Percentiles rank a stretch among this genome's conserved stretches.
Evolutionary conservation across 2,888 invertebrate species (phyloP).

Genomic region (Orthosia cruda): DNA sequence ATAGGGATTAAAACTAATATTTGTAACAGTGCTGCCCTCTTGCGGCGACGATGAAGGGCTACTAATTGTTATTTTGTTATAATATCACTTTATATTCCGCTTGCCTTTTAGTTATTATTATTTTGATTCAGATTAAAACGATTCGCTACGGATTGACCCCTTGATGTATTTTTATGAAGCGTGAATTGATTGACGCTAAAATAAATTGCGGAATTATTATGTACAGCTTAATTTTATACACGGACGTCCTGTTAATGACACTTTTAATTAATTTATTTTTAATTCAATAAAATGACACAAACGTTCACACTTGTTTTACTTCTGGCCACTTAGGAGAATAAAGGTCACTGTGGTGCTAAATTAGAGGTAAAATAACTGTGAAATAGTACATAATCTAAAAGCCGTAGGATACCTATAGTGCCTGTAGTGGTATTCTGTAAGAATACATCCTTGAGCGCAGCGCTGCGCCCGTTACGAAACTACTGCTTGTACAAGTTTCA

Average conservation of each 20-base stretch:
- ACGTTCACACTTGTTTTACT: neutral
- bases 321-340: neutral
- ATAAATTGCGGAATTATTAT: conserved; percentile 13
- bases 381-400: neutral
- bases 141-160: conserved; percentile 46
- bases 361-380: neutral
- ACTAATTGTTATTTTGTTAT: conserved; percentile 80
- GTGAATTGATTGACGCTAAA: conserved; percentile 30
- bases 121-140: conserved; percentile 42
- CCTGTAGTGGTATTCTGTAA: neutral
- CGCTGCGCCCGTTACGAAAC: no score
- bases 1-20: conserved; percentile 69
- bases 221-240: neutral
- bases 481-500: no score
- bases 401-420: no score
- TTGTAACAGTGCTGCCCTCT: conserved; percentile 59
- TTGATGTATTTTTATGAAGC: neutral
- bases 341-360: neutral
- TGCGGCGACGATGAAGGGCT: conserved; percentile 69
- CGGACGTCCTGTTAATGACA: neutral
- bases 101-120: conserved; percentile 72
- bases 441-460: no score
- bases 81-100: conserved; percentile 67
- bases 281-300: no score
- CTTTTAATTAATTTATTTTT: neutral